Evolutionary conservation across 2,797 vertebrate genomes (phyloP), one percentile per base, ranked within the genome.

Genomic region (Phoebastria nigripes): DNA sequence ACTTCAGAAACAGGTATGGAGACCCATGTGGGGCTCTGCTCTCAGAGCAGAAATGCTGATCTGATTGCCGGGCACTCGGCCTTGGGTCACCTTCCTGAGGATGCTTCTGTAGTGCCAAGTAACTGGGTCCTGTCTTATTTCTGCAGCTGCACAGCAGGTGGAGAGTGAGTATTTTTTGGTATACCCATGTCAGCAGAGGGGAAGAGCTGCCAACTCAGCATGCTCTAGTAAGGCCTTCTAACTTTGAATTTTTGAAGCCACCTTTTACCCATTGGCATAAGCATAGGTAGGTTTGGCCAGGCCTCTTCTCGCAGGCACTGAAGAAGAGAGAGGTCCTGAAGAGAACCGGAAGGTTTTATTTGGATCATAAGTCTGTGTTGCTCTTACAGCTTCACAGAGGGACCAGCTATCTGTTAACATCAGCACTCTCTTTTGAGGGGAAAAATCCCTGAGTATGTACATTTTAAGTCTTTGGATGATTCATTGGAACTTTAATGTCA

Each of bases 1-100:
- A 97, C 97, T 84, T 97, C 98, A 78, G 98, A 98, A 90, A 94
- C 96, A 97, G 98, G 98, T 98, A 97, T 7, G 54, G 47, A 62
- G 5, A 39, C 22, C 33, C 21, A 2, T 1, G n/a, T 61, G 24
- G 29, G 11, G 47, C 41, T 77, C n/a, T 14, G 37, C 67, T 72
- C 7, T 31, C 21, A 5, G 24, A 47, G 58, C 41, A 78, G 55
- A 67, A 74, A 15, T 26, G n/a, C 35, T 46, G 61, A 39, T 35
- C 41, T 33, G 55, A 66, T 35, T 25, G 22, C 35, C 3, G 0
- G 29, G 41, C 58, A 6, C 29, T 39, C 8, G 1, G 46, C 49
- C 31, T 46, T 51, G 28, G 15, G 29, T 56, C 28, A 15, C 49
- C 35, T 78, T 89, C n/a, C 63, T 8, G 12, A 39, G 54, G 54